Base-by-base conservation (phyloP, 2,113 vertebrate species). In the Arenaria interpres region DNA sequence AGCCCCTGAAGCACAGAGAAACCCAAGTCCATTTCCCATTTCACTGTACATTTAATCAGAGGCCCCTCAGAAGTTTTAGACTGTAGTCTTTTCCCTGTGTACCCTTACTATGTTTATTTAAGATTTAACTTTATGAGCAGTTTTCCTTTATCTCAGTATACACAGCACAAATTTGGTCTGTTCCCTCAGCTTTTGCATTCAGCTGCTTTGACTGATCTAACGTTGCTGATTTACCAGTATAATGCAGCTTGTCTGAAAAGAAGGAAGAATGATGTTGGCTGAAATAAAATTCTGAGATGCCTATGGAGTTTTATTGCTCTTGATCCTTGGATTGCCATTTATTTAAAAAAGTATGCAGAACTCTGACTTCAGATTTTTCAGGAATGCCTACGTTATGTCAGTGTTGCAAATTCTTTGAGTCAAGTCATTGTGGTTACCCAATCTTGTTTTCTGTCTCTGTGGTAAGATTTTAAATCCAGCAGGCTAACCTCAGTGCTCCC, bases 341-440 rank as follows among this genome's bases (percentile, higher is more conserved):
- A 69, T 85, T 95, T 64, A 4, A 37, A 85, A 87, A 93, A 87
- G 33, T n/a, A 53, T 77, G 54, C 77, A 95, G 63, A 90, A 76
- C 62, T 76, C 66, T 90, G 86, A 87, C 80, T 92, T 85, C 4
- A 92, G 56, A 82, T 95, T 94, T 96, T 96, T 95, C 80, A 93
- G 96, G 92, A 89, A 87, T 96, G 80, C 80, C 80, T 71, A 41
- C 73, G 33, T 92, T 78, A 68, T 89, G 84, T 95, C 80, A 93
- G 45, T 46, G 69, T 43, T 76, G 74, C 39, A 75, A 85, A 89
- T 90, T 88, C 89, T 97, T 91, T 95, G 66, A 96, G 91, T 85
- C 95, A 82, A 95, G 95, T 97, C 95, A 89, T 73, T 97, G 97
- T 96, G 96, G 95, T 96, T 96, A 96, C 87, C 95, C 95, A 85